Evolutionary conservation across 2,797 vertebrate genomes (phyloP), one percentile per base, ranked within the genome.

Genomic region (Chaenodraco wilsoni): DNA sequence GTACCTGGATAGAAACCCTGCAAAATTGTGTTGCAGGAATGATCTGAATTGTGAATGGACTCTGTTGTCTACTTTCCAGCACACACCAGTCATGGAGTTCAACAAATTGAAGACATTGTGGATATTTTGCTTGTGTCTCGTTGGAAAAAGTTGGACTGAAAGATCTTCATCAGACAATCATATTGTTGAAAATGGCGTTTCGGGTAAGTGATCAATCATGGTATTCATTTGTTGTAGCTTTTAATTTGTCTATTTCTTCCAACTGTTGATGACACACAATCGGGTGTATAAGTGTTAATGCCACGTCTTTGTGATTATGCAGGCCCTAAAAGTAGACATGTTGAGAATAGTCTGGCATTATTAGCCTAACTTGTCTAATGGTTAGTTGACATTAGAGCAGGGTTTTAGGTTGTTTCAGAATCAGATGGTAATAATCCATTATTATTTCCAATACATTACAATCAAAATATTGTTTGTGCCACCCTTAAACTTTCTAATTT

Each of bases 341-440:
- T 93, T 91, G 87, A 95, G 93, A 94, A 95, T 95, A 95, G 94
- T 90, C 75, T 57, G 50, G 81, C 59, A 63, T 85, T 91, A 70
- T 73, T 9, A 37, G 33, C 33, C 8, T 7, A 77, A 66, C 82
- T 81, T 58, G 79, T 65, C 48, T 81, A 67, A 74, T 75, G 49
- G 54, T 74, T 60, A 69, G 43, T 59, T 44, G 37, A 66, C 31
- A 16, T 61, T 61, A 63, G 43, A 58, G 48, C 41, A 52, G 19
- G 15, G 23, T 0, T 44, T 8, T 33, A 46, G 59, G n/a, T 63
- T 37, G 2, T 31, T 45, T 78, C 44, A 44, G 9, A 23, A 49
- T 44, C 43, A 33, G 3, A 46, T 21, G 1, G 12, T n/a, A 6
- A 23, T 40, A n/a, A 16, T 56, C 13, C 41, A 37, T 54, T 54